These are phyloP conservation scores for Andinoacara biseriatus DNA, from an alignment of 2,113 vertebrate species.

Conservation along the genomic window DNA sequence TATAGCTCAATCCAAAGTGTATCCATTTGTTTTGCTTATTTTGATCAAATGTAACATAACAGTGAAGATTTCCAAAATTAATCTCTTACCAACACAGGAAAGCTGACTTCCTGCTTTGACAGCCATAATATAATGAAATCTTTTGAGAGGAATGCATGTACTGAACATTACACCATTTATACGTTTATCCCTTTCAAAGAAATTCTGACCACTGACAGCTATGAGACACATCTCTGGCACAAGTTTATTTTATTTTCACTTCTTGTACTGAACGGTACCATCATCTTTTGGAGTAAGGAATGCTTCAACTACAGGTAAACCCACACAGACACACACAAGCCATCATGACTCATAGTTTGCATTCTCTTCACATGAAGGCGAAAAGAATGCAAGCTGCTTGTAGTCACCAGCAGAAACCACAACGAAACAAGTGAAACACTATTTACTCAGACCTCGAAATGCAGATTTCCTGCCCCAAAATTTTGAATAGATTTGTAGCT, in stretches of 20 bases:
- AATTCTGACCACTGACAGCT: background rate
- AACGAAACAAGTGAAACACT: conserved; percentile 34
- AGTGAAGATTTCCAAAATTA: background rate
- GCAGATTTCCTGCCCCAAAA: background rate
- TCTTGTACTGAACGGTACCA: background rate
- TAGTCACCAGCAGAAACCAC: conserved; percentile 33
- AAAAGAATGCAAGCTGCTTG: background rate
- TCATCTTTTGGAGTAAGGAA: background rate
- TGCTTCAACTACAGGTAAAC: background rate
- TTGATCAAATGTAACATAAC: background rate
- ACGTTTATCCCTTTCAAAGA: background rate
- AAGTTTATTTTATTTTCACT: background rate
- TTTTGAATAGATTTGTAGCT: background rate
- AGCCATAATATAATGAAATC: background rate
- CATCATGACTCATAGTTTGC: conserved; percentile 28
- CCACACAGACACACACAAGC: background rate
- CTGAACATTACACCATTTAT: background rate
- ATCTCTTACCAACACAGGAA: background rate
- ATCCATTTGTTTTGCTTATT: background rate
- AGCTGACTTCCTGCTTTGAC: background rate
- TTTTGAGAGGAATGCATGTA: background rate
- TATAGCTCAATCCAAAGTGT: background rate
- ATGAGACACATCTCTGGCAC: background rate
- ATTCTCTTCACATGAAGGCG: background rate
- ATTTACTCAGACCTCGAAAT: background rate